phyloP scores from a whole-genome alignment of 2,888 invertebrate genomes.

The Eucera pruinosa region DNA sequence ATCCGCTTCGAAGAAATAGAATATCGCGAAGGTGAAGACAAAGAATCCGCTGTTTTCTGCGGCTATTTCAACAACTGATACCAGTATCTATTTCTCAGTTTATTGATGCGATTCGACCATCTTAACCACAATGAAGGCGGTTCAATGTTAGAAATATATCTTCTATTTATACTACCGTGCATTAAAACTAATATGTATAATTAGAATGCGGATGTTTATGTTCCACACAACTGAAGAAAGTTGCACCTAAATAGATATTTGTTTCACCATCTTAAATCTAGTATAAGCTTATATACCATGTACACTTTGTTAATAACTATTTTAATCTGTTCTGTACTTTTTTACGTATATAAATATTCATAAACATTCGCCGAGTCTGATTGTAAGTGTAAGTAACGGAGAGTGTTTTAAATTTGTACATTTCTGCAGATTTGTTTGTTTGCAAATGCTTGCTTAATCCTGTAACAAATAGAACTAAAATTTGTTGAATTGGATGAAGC shows the following conservation, averaged over 20 bases:
- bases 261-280: too few species aligned
- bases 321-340: too few species aligned
- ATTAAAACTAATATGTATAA: too few species aligned
- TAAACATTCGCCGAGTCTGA: too few species aligned
- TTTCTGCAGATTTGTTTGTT: too few species aligned
- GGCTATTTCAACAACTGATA: slow-evolving; percentile 11
- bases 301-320: too few species aligned
- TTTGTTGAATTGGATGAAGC: background rate
- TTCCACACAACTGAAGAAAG: too few species aligned
- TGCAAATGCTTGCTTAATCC: background rate
- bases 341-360: too few species aligned
- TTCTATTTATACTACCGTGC: slow-evolving; percentile 7
- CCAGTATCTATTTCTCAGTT: background rate
- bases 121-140: background rate
- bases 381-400: slow-evolving; percentile 41
- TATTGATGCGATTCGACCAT: background rate
- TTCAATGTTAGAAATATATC: background rate
- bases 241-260: too few species aligned
- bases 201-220: too few species aligned
- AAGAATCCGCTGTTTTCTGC: slow-evolving; percentile 33
- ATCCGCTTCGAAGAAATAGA: slow-evolving; percentile 20
- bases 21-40: slow-evolving; percentile 47
- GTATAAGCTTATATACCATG: too few species aligned
- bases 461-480: background rate
- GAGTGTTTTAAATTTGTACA: too few species aligned